These are phyloP conservation scores for Synanthedon myopaeformis DNA, from an alignment of 2,888 invertebrate species.

Conservation along the genomic window DNA sequence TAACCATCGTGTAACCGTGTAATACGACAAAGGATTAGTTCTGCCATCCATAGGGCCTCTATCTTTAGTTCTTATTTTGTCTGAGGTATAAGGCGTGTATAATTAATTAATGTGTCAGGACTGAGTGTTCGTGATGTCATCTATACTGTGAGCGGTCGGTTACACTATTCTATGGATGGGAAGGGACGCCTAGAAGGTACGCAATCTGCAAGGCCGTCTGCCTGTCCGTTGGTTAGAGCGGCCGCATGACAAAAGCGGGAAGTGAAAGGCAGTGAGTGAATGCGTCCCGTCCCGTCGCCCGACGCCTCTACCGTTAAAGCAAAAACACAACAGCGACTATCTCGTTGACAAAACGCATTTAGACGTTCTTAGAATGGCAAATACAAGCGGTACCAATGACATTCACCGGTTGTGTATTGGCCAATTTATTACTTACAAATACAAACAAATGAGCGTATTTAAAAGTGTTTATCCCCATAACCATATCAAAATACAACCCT, in stretches of 20 bases:
- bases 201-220: conserved; percentile 61
- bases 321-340: conserved; percentile 20
- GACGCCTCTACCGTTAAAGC: conserved; percentile 29
- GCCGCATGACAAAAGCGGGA: conserved; percentile 65
- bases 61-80: conserved; percentile 2
- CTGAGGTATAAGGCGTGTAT: conserved; percentile 5
- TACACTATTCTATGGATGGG: conserved; percentile 22
- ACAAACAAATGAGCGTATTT: no score
- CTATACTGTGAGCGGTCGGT: conserved; percentile 3
- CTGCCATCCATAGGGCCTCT: no score
- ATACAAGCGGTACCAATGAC: conserved; percentile 1
- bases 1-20: no score
- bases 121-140: conserved; percentile 2
- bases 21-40: no score
- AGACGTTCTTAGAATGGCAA: conserved; percentile 15
- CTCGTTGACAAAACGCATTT: conserved; percentile 7
- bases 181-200: conserved; percentile 55
- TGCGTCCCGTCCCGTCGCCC: conserved; percentile 54
- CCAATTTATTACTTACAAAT: no score
- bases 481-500: no score
- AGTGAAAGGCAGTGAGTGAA: conserved; percentile 70
- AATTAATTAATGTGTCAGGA: no score
- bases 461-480: no score
- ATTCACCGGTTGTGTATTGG: no score
- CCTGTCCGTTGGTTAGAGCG: conserved; percentile 58